Evolutionary conservation across 92 coral and sea anemone species (phyloP).

Genomic region (Diadumene lineata): DNA sequence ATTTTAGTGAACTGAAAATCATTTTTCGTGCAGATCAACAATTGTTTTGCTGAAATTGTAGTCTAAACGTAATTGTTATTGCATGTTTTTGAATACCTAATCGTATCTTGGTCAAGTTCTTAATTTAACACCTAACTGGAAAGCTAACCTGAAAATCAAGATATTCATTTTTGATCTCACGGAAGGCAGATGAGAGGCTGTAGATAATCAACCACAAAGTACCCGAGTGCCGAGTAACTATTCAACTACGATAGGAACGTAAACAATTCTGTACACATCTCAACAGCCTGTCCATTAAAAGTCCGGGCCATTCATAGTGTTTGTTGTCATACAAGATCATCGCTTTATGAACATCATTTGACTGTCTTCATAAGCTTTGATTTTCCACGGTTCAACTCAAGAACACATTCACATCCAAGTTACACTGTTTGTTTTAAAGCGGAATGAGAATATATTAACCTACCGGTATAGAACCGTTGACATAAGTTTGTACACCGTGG

Average conservation of each 20-base stretch:
- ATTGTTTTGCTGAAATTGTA: too few species aligned
- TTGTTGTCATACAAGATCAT: slow-evolving; percentile 13
- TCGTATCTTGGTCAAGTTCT: background rate
- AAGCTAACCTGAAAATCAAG: background rate
- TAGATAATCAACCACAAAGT: slow-evolving; percentile 5
- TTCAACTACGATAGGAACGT: slow-evolving; percentile 3
- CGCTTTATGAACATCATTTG: background rate
- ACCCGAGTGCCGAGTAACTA: background rate
- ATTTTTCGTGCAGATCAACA: background rate
- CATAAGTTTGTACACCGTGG: background rate
- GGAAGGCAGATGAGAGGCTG: background rate
- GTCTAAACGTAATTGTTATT: too few species aligned
- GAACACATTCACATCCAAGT: too few species aligned
- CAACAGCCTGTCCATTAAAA: background rate
- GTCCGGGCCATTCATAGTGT: background rate
- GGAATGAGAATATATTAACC: too few species aligned
- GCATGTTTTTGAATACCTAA: background rate
- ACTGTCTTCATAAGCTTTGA: background rate
- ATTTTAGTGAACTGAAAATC: background rate
- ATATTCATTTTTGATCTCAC: background rate
- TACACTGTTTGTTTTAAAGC: too few species aligned
- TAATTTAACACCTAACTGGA: background rate
- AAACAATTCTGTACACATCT: slow-evolving; percentile 5
- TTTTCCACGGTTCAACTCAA: background rate
- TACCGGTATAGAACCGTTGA: background rate